Evolutionary conservation across 2,797 vertebrate species (phyloP), one percentile per base, ranked within the genome.

Genomic region (Aratinga solstitialis): DNA sequence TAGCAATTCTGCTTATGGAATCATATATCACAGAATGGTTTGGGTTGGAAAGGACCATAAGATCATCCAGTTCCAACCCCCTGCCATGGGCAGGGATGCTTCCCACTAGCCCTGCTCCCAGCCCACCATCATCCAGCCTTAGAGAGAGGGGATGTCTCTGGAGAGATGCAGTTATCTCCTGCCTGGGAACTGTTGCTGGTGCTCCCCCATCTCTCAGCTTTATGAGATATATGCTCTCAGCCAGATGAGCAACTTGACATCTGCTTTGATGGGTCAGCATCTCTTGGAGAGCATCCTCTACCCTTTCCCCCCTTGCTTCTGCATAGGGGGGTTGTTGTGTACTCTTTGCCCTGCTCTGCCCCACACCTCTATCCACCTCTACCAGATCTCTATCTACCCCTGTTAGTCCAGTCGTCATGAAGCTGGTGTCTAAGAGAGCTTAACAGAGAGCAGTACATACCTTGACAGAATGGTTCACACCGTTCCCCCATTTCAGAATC

Each of bases 381-480:
- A 51, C 63, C 50, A 36, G 32, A 24, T 24, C 11, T 63, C 23
- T 17, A 1, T 18, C 21, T 40, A 56, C 5, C 32, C 19, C 1
- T 20, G 22, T 13, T 68, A 9, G 76, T 43, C 45, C 43, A 34
- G 10, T 4, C 5, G 1, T 19, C 5, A 29, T 14, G 19, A 26
- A 26, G 6, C 3, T 43, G 32, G 24, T 62, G 12, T 65, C 13
- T 30, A 32, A 69, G 23, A 78, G 7, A 61, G 3, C 5, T 36
- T 32, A 50, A 11, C 2, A 13, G 22, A 69, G 13, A 82, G 24
- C 6, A 58, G 2, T 0, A 20, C 2, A 1, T 18, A 30, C 38
- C 32, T 73, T 30, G 13, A 27, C 73, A 76, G 29, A 19, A 4
- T 10, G 5, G 9, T 42, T 94, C 7, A 7, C 20, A 11, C 7